Percentiles rank a stretch among this genome's conserved stretches.
Evolutionary conservation across 2,888 invertebrate species (phyloP).

Genomic region (Empis stercorea): DNA sequence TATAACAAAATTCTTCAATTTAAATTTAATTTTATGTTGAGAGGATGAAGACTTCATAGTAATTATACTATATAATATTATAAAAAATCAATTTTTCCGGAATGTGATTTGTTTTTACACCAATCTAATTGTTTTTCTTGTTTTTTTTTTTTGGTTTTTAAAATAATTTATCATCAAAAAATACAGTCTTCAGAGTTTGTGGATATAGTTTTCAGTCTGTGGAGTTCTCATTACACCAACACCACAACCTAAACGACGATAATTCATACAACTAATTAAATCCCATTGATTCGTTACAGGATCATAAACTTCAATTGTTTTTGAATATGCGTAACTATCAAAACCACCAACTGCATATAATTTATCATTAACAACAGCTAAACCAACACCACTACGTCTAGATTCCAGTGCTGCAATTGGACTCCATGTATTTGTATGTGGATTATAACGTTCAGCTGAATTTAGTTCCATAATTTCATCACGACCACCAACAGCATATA

Average conservation of each 20-base stretch:
- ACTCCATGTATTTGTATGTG: slow-evolving; percentile 95
- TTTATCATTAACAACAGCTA: slow-evolving; percentile 96
- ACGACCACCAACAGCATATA: slow-evolving; percentile 95
- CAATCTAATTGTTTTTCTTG: too few species aligned
- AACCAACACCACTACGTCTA: slow-evolving; percentile 89
- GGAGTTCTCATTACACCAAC: slow-evolving; percentile 92
- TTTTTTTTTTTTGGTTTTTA: too few species aligned
- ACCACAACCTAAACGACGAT: slow-evolving; percentile 88
- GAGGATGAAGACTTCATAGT: too few species aligned
- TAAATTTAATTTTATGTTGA: too few species aligned
- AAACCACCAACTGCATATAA: slow-evolving; percentile 97
- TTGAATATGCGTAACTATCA: slow-evolving; percentile 95
- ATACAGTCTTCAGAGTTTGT: too few species aligned
- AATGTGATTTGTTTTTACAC: too few species aligned
- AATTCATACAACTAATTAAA: slow-evolving; percentile 96
- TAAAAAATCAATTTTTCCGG: too few species aligned
- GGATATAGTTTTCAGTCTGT: slow-evolving; percentile 76
- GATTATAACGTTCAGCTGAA: slow-evolving; percentile 89
- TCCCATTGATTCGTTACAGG: slow-evolving; percentile 96
- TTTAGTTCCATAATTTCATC: slow-evolving; percentile 97
- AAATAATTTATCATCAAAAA: too few species aligned
- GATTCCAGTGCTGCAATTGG: slow-evolving; percentile 99
- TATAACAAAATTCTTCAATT: too few species aligned
- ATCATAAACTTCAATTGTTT: slow-evolving; percentile 97
- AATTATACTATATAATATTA: too few species aligned